Percentiles rank a stretch among this genome's conserved stretches.
Evolutionary conservation across 2,888 invertebrate species (phyloP).

Genomic region (Agonopterix heracliana): DNA sequence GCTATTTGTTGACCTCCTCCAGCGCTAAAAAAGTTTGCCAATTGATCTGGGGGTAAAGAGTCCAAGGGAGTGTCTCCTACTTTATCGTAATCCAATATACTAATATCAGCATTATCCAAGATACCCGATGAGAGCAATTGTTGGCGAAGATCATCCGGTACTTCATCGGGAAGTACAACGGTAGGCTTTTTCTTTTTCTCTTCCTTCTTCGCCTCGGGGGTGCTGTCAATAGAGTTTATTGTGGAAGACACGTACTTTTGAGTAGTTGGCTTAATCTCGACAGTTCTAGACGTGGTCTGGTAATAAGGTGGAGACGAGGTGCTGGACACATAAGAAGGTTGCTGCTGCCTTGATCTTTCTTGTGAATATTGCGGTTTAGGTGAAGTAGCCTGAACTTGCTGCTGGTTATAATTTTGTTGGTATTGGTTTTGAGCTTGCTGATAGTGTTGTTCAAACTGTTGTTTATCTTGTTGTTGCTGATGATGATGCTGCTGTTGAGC

Average conservation of each 20-base stretch:
- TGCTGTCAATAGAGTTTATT: constrained; percentile 61
- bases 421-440: constrained; percentile 28
- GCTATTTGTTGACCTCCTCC: constrained; percentile 86
- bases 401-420: constrained; percentile 35
- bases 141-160: constrained; percentile 89
- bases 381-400: constrained; percentile 48
- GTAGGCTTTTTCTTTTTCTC: constrained; percentile 74
- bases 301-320: constrained; percentile 52
- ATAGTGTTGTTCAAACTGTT: constrained; percentile 36
- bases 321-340: constrained; percentile 42
- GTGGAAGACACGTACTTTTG: constrained; percentile 69
- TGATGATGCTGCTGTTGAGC: constrained; percentile 40
- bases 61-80: constrained; percentile 90
- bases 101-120: constrained; percentile 90
- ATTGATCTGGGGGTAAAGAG: constrained; percentile 88
- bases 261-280: constrained; percentile 69
- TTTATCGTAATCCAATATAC: constrained; percentile 91
- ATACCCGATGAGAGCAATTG: constrained; percentile 91
- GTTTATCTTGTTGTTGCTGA: constrained; percentile 34
- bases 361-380: constrained; percentile 56
- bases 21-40: constrained; percentile 91
- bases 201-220: constrained; percentile 60
- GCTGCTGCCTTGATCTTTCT: constrained; percentile 56
- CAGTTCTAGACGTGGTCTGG: constrained; percentile 60
- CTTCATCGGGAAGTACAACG: constrained; percentile 87